Evolutionary conservation across 2,113 vertebrate genomes (phyloP), one percentile per base, ranked within the genome.

Genomic region (Geothlypis trichas): DNA sequence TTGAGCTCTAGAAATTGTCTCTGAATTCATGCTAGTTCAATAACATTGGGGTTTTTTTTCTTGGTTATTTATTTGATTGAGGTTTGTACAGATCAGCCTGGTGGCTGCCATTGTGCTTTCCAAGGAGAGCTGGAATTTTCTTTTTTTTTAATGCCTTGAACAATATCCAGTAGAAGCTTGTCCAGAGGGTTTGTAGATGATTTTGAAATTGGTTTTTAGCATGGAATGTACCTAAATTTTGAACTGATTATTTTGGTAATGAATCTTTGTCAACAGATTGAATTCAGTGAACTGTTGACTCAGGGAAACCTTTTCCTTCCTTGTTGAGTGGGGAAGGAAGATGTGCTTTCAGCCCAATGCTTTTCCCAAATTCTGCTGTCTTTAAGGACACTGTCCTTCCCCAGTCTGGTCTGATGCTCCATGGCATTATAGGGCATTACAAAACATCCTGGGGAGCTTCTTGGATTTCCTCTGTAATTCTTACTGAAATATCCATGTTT

Each of bases 11-110:
- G 5, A 71, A 52, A 16, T 12, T 82, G 15, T 31, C 35, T 51
- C 49, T 85, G 46, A 49, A 62, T 30, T 49, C 39, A 14, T 13
- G 16, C 33, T 42, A 8, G 1, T 35, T 71, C 14, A 30, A 0
- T 41, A 46, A 77, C 3, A 3, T 3, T 27, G 0, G 0, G 4
- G 17, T 18, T 52, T 58, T n/a, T n/a, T 80, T 68, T 3, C 47
- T 42, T 33, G 10, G 2, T 44, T 68, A 13, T 49, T 77, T 52
- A 31, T 39, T 59, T 55, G 14, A 2, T 27, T 41, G 35, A 63
- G 33, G 8, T 57, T 80, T 15, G 14, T 42, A 7, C 69, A n/a
- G 33, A 79, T 79, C 71, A 78, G 30, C 65, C 39, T 42, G 3
- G 3, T 76, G 52, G n/a, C 6, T 65, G 28, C 17, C 17, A 35